Evolutionary conservation across 2,888 invertebrate genomes (phyloP), one percentile per base, ranked within the genome.

Genomic region (Apotomis turbidana): DNA sequence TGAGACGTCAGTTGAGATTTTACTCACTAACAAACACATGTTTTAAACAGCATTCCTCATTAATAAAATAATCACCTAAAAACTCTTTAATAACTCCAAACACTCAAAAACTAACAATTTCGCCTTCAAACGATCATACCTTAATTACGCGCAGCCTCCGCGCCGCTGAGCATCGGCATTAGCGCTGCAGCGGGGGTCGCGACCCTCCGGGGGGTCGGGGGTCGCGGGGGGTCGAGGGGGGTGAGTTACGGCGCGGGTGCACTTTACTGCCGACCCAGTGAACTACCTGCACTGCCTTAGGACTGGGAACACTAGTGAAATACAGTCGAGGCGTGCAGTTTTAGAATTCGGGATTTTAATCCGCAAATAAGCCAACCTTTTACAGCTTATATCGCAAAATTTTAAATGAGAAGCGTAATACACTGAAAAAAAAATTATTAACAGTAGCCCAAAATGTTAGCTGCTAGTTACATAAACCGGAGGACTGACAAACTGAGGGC

Each of bases 201-300:
- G 5, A 5, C 41, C 27, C 41, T 0, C 12, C 8, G 52, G 41
- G 52, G 59, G 36, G 12, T 6, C 4, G 8, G 41, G 27, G 55
- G 44, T 41, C 5, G 44, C 6, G 44, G 15, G 44, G 64, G 46
- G 38, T n/a, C 6, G 9, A 10, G 44, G 12, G 12, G 6, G 8
- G 58, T 58, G 58, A 58, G n/a, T 58, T 58, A 58, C 58, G 38
- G 38, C 51, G 51, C 52, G 63, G 49, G 52, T 60, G 68, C 68
- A 60, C 60, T 60, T 68, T 60, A 68, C 51, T 59, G 68, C 52
- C 68, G 68, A 68, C 68, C 68, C 68, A 27, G 12, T 68, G 68
- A 68, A 60, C 68, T 68, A 68, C 68, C 68, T 68, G 68, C 68
- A 52, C 27, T 66, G 66, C 57, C 36, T 36, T 57, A 58, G 58